Evolutionary conservation across 2,113 vertebrate species (phyloP).

Genomic region (Hypomesus transpacificus): DNA sequence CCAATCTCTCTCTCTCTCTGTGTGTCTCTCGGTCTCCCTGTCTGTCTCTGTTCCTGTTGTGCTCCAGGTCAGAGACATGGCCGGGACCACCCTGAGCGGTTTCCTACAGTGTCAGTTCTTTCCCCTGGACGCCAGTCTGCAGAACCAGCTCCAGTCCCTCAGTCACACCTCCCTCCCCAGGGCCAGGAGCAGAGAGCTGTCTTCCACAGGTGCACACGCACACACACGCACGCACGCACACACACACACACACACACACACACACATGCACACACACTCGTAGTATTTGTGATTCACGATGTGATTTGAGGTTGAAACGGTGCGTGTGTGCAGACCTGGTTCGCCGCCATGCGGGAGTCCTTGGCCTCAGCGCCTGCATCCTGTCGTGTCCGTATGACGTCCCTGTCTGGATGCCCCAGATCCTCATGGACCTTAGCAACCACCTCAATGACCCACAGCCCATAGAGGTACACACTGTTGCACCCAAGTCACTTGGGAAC

Average conservation of each 20-base stretch:
- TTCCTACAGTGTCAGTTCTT: neutral
- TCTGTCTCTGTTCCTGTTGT: neutral
- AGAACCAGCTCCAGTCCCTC: neutral
- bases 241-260: neutral
- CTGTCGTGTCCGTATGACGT: slow-evolving; percentile 95
- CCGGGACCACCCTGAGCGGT: neutral
- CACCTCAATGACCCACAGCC: slow-evolving; percentile 96
- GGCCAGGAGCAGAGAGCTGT: neutral
- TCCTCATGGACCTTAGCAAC: slow-evolving; percentile 93
- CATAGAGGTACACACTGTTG: slow-evolving; percentile 88
- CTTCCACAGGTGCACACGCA: neutral
- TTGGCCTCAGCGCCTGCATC: slow-evolving; percentile 91
- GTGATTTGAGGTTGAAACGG: slow-evolving; percentile 5
- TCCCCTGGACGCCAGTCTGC: neutral
- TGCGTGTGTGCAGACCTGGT: slow-evolving; percentile 78
- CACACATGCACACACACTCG: neutral
- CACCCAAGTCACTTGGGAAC: slow-evolving; percentile 68
- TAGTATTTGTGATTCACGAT: neutral
- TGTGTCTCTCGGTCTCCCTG: neutral
- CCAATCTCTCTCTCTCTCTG: too few relatives aligned
- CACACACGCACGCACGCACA: neutral
- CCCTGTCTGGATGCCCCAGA: slow-evolving; percentile 96
- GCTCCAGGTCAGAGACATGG: neutral
- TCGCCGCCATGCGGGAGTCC: slow-evolving; percentile 89
- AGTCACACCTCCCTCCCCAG: neutral